Evolutionary conservation across 1,140 invertebrate species (phyloP).

Genomic region (Teleopsis dalmanni): DNA sequence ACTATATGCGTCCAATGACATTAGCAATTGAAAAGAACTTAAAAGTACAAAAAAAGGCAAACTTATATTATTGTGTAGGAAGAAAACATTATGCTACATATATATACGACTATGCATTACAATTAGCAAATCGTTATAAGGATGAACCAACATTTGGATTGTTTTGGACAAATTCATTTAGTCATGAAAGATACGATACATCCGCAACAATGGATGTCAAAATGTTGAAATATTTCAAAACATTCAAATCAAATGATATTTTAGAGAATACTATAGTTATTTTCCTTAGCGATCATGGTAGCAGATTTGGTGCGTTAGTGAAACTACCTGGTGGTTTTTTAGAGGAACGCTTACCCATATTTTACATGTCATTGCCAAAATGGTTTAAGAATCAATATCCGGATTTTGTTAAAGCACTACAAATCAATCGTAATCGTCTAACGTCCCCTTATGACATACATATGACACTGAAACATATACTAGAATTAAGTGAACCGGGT

Average conservation of each 20-base stretch:
- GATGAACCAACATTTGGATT: constrained; percentile 59
- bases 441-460: constrained; percentile 79
- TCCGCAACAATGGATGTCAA: constrained; percentile 58
- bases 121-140: constrained; percentile 50
- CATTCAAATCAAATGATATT: constrained; percentile 50
- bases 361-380: constrained; percentile 68
- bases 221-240: constrained; percentile 52
- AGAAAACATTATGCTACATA: constrained; percentile 51
- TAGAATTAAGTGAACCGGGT: constrained; percentile 24
- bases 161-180: constrained; percentile 70
- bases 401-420: constrained; percentile 55
- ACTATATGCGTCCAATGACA: constrained; percentile 69
- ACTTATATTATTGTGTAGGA: constrained; percentile 50
- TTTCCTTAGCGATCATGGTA: constrained; percentile 87
- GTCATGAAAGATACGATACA: constrained; percentile 67
- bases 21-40: constrained; percentile 53
- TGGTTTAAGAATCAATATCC: constrained; percentile 61
- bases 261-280: constrained; percentile 65
- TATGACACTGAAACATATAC: constrained; percentile 50
- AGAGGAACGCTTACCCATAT: constrained; percentile 85
- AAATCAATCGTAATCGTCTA: constrained; percentile 61
- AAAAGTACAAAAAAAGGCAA: constrained; percentile 25
- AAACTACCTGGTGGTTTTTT: constrained; percentile 59
- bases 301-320: constrained; percentile 72
- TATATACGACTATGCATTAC: constrained; percentile 49